A percentile compares a stretch with the other conserved stretches of the same genome.
phyloP scores from a whole-genome alignment of 2,113 vertebrate genomes.

The Scopus umbretta region DNA sequence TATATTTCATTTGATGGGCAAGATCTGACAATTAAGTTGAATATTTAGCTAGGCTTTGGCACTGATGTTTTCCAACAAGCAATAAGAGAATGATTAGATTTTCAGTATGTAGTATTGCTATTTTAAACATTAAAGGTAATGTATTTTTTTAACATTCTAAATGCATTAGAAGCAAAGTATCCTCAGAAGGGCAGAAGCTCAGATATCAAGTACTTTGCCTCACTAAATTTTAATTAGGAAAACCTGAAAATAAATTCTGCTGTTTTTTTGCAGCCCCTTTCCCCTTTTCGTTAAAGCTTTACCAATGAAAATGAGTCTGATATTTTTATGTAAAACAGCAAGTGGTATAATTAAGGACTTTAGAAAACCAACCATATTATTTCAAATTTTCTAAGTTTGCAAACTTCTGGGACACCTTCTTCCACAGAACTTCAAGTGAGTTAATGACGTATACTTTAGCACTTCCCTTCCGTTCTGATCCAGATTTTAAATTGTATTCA shows the following conservation, averaged over 20 bases:
- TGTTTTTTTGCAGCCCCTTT: background rate
- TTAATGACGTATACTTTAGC: background rate
- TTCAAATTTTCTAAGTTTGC: background rate
- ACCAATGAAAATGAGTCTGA: background rate
- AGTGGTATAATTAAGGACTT: background rate
- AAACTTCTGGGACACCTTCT: background rate
- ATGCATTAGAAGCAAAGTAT: background rate
- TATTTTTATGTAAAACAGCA: background rate
- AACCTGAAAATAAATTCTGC: background rate
- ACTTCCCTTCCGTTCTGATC: background rate
- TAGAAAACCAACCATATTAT: background rate
- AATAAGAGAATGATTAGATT: background rate
- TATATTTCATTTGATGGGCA: constrained; percentile 27
- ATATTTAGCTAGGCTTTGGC: constrained; percentile 36
- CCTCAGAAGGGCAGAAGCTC: background rate
- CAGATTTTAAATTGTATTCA: background rate
- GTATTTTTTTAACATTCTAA: background rate
- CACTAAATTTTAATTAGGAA: background rate
- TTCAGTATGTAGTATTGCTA: background rate
- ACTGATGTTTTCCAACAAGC: background rate
- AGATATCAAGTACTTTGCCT: background rate
- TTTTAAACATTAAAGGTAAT: constrained; percentile 24
- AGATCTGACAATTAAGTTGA: background rate
- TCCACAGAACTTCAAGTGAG: background rate
- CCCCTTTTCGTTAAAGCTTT: background rate